A percentile compares a stretch with the other conserved stretches of the same genome.
phyloP scores from a whole-genome alignment of 2,113 vertebrate genomes.

The Poeciliopsis turrubarensis region DNA sequence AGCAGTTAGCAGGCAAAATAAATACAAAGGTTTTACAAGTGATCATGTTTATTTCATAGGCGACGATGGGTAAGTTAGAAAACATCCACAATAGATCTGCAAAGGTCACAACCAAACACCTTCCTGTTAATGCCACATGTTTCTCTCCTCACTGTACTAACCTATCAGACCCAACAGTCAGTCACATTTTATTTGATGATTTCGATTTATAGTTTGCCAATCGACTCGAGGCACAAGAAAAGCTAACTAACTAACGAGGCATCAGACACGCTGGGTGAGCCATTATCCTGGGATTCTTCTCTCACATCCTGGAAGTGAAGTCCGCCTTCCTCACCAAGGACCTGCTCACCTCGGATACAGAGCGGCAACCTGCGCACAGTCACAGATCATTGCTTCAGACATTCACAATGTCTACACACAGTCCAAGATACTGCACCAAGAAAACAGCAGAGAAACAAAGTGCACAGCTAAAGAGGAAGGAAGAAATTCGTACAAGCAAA shows the following conservation, averaged over 20 bases:
- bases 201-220: too few relatives aligned
- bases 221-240: neutral
- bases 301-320: slow-evolving; percentile 67
- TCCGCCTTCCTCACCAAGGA: slow-evolving; percentile 55
- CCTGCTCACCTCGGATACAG: slow-evolving; percentile 59
- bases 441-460: too few relatives aligned
- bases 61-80: neutral
- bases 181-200: too few relatives aligned
- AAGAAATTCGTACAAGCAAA: too few relatives aligned
- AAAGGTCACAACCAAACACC: too few relatives aligned
- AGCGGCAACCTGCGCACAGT: slow-evolving; percentile 78
- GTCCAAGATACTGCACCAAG: too few relatives aligned
- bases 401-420: too few relatives aligned
- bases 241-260: neutral
- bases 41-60: neutral
- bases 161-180: too few relatives aligned
- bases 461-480: too few relatives aligned
- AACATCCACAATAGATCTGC: neutral
- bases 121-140: too few relatives aligned
- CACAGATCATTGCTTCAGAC: neutral
- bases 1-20: neutral
- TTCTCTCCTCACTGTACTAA: too few relatives aligned
- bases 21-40: neutral
- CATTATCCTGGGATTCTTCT: neutral
- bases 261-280: neutral